Conservation (phyloP, 2,797 vertebrate genomes). For the Neopelma chrysocephalum region DNA sequence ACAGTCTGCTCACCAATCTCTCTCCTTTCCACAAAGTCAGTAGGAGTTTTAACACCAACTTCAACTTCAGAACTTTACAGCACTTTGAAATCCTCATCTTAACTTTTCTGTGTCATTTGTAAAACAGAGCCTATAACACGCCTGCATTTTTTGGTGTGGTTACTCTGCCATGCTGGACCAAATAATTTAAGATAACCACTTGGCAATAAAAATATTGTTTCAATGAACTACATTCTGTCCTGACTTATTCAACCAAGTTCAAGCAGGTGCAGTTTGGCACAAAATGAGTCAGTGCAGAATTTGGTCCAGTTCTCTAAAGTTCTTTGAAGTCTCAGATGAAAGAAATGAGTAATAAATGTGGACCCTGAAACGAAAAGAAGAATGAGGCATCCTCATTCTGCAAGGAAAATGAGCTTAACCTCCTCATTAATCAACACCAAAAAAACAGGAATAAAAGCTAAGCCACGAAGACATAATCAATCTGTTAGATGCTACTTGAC, state of each 20-base stretch:
- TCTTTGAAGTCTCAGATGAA: constrained; percentile 9
- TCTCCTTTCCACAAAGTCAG: not conserved
- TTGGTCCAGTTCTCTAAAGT: not conserved
- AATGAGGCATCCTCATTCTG: not conserved
- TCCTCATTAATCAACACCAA: not conserved
- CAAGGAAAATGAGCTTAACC: constrained; percentile 27
- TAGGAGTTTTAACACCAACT: not conserved
- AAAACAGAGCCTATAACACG: not conserved
- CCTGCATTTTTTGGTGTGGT: not conserved
- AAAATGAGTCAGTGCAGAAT: not conserved
- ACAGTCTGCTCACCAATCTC: not conserved
- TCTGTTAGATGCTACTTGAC: constrained; percentile 2
- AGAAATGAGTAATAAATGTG: not conserved
- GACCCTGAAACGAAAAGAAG: not conserved
- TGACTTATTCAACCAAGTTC: not conserved
- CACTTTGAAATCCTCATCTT: not conserved
- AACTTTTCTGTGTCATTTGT: not conserved
- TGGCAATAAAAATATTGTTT: not conserved
- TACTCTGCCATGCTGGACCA: not conserved
- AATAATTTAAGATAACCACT: not conserved
- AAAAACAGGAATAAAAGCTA: not conserved
- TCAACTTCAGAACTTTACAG: not conserved
- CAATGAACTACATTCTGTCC: not conserved
- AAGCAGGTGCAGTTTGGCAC: not conserved
- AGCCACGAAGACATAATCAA: not conserved